Percentiles rank a stretch among this genome's conserved stretches.
Conservation (phyloP, 2,113 vertebrate genomes). For the Lanius ludovicianus region DNA sequence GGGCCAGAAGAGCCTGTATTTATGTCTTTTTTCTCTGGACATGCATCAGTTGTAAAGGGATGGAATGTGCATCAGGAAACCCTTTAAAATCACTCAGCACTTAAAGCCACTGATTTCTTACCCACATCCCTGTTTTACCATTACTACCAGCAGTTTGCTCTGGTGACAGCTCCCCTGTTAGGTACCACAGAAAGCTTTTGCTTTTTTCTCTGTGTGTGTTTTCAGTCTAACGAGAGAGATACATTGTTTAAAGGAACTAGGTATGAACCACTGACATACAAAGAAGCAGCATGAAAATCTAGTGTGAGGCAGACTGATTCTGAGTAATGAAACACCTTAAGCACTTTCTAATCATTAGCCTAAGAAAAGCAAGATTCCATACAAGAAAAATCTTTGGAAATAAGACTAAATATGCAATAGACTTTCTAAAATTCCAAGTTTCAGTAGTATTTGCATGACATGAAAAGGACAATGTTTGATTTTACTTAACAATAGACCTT, state of each 20-base stretch:
- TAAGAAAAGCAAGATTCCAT: neutral
- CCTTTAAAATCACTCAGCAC: neutral
- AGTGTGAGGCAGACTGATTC: neutral
- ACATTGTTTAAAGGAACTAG: neutral
- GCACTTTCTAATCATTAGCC: neutral
- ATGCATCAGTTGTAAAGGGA: neutral
- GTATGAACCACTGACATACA: neutral
- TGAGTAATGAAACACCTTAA: neutral
- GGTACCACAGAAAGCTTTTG: neutral
- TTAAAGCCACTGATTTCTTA: neutral
- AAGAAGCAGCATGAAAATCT: neutral
- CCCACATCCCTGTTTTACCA: neutral
- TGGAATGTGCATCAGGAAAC: neutral
- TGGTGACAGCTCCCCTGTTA: neutral
- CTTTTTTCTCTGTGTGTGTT: neutral
- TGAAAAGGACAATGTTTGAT: neutral
- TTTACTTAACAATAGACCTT: neutral
- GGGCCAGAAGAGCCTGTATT: neutral
- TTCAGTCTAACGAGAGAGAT: neutral
- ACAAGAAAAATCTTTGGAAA: neutral
- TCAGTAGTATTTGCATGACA: neutral
- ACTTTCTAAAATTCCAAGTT: neutral
- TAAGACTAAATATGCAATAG: neutral
- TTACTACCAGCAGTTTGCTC: neutral
- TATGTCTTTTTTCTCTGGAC: neutral